A percentile compares a stretch with the other conserved stretches of the same genome.
These are phyloP conservation scores for Macrosoma leucophasiata DNA, from an alignment of 2,888 invertebrate species.

Conservation along the genomic window DNA sequence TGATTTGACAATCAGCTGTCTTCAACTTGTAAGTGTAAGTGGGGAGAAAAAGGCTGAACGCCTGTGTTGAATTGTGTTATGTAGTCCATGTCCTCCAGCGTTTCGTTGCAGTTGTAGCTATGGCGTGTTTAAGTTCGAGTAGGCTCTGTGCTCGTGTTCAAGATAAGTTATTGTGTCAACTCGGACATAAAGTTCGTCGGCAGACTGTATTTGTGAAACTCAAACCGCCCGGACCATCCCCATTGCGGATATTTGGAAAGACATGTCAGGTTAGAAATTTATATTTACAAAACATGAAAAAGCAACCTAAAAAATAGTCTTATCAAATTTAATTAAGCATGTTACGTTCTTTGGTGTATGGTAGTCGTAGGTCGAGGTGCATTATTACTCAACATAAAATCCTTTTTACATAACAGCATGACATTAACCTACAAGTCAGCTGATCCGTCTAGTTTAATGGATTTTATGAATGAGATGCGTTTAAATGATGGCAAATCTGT, in stretches of 20 bases:
- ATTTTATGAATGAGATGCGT: constrained; percentile 23
- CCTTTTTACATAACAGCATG: constrained; percentile 52
- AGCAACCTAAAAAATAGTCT: constrained; percentile 1
- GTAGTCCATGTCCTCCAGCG: constrained; percentile 74
- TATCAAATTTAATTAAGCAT: too few relatives aligned
- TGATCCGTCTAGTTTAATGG: constrained; percentile 39
- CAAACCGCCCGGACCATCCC: constrained; percentile 79
- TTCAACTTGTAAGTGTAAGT: too few relatives aligned
- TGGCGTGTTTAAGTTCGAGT: constrained; percentile 89
- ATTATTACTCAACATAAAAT: too few relatives aligned
- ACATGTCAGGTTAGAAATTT: constrained; percentile 63
- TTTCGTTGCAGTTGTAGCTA: constrained; percentile 84
- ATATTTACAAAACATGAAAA: neutral
- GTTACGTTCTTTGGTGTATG: too few relatives aligned
- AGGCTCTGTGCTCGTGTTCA: constrained; percentile 87
- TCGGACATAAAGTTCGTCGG: constrained; percentile 81
- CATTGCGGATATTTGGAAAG: constrained; percentile 71
- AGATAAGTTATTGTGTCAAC: constrained; percentile 87
- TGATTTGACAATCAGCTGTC: constrained; percentile 71
- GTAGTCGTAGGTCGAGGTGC: too few relatives aligned
- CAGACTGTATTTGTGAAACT: constrained; percentile 82
- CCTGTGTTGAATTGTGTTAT: constrained; percentile 52
- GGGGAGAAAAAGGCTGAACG: constrained; percentile 69
- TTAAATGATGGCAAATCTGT: too few relatives aligned
- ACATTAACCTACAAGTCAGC: constrained; percentile 49